Base-by-base conservation (phyloP, 2,888 invertebrate genomes). In the Eumerus sabulonum region DNA sequence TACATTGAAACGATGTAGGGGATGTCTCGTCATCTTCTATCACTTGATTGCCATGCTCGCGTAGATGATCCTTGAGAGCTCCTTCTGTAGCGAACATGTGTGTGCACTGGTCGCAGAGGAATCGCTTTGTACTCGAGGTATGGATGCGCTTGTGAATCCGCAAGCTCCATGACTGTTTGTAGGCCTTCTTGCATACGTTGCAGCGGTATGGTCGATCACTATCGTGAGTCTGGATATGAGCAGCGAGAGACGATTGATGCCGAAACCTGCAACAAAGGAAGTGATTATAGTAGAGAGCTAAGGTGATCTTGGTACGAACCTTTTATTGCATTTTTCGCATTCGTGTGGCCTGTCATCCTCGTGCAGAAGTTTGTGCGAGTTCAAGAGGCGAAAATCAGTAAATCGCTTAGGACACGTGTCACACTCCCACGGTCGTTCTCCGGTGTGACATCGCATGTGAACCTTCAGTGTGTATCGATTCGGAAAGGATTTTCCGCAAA, bases 371-470 rank as follows among this genome's bases (percentile, higher is more conserved):
- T 35, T 59, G 14, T 72, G 66, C 1, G 72, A 72, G 44, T 72
- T 66, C 27, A 66, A 53, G 1, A 72, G 66, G 1, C 66, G 72
- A 40, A 35, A 53, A 35, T 72, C 66, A 3, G 47, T 47, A 1
- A 72, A 66, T 7, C 16, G 44, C 35, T 66, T 66, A 0, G 27
- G 18, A 14, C 72, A 72, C 4, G 5, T 11, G 7, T 19, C 13
- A 48, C 72, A 72, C 40, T 40, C 35, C 66, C 72, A 72, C 9
- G 66, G 72, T 9, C 72, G 47, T 16, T 72, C 72, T 1, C 59
- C 72, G n/a, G 72, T 59, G 14, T 72, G 72, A 0, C 9, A 17
- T n/a, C 72, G 72, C 1, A n/a, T 72, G n/a, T 72, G 72, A 9
- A 72, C 40, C 16, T 72, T 72, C 4, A 72, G 47, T 0, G 13